Percentiles rank a stretch among this genome's conserved stretches.
Conservation (phyloP, 2,888 invertebrate species). For the Spodoptera picta region DNA sequence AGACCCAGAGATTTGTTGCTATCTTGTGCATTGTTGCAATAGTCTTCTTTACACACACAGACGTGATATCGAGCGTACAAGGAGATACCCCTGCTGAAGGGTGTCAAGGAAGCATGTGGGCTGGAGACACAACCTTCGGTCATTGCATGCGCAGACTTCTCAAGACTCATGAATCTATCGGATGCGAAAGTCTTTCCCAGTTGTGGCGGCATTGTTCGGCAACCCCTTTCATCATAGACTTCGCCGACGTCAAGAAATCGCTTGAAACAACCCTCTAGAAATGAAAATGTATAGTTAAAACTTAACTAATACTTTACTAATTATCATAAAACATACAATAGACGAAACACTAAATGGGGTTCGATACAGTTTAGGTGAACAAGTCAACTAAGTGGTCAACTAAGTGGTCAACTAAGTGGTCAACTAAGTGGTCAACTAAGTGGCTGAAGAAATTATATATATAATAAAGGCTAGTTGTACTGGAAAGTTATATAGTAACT, state of each 20-base stretch:
- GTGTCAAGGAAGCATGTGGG: conserved; percentile 69
- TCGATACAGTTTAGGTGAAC: too few species aligned
- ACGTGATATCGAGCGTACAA: conserved; percentile 71
- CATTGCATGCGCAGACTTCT: conserved; percentile 47
- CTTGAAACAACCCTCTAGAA: conserved; percentile 60
- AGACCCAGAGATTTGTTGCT: conserved; percentile 5
- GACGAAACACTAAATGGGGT: too few species aligned
- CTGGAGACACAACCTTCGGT: conserved; percentile 65
- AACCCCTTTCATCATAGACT: conserved; percentile 67
- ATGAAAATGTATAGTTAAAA: background rate
- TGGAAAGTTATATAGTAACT: too few species aligned
- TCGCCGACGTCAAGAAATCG: conserved; percentile 65
- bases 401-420: too few species aligned
- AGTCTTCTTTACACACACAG: conserved; percentile 66
- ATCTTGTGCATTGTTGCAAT: conserved; percentile 62
- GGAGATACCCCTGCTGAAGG: conserved; percentile 68
- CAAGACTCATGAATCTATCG: conserved; percentile 52
- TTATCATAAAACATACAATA: too few species aligned
- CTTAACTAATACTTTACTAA: too few species aligned
- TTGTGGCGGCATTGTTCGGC: conserved; percentile 60
- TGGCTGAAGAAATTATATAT: too few species aligned
- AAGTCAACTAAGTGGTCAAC: too few species aligned
- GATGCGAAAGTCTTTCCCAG: conserved; percentile 60
- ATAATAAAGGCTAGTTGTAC: too few species aligned
- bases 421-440: too few species aligned